Percentiles rank a stretch among this genome's conserved stretches.
Evolutionary conservation across 53 echinoderm and acorn worm genomes (phyloP).

Genomic region (Temnopleurus reevesii): DNA sequence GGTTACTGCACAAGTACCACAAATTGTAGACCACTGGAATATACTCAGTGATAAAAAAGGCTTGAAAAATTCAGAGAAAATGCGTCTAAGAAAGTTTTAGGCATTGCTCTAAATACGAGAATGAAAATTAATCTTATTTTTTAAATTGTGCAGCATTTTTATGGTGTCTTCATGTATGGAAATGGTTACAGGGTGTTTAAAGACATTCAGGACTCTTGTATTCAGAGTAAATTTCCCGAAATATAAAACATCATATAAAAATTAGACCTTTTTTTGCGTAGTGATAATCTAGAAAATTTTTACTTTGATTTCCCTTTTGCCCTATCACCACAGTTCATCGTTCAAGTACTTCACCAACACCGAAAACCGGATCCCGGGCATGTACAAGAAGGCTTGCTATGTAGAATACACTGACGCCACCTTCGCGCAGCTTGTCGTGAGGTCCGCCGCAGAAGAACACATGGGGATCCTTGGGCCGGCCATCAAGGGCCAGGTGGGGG

Average conservation of each 20-base stretch:
- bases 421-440: slow-evolving; percentile 36
- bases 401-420: slow-evolving; percentile 69
- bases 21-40: too few relatives aligned
- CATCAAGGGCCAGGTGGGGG: slow-evolving; percentile 78
- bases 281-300: background rate
- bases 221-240: too few relatives aligned
- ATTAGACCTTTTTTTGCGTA: background rate
- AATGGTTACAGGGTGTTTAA: background rate
- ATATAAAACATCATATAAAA: background rate
- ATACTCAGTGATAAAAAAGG: too few relatives aligned
- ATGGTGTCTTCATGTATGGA: background rate
- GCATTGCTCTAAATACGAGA: too few relatives aligned
- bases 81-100: too few relatives aligned
- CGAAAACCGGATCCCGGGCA: slow-evolving; percentile 64
- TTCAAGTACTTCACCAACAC: slow-evolving; percentile 70
- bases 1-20: too few relatives aligned
- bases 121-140: too few relatives aligned
- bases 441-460: slow-evolving; percentile 54
- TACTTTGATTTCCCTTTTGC: background rate
- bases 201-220: too few relatives aligned
- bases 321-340: background rate
- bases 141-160: background rate
- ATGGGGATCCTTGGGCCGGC: slow-evolving; percentile 76
- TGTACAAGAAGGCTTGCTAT: slow-evolving; percentile 77
- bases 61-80: too few relatives aligned